These are phyloP conservation scores for Vicugna pacos DNA, from an alignment of 2,113 vertebrate species.

Conservation along the genomic window DNA sequence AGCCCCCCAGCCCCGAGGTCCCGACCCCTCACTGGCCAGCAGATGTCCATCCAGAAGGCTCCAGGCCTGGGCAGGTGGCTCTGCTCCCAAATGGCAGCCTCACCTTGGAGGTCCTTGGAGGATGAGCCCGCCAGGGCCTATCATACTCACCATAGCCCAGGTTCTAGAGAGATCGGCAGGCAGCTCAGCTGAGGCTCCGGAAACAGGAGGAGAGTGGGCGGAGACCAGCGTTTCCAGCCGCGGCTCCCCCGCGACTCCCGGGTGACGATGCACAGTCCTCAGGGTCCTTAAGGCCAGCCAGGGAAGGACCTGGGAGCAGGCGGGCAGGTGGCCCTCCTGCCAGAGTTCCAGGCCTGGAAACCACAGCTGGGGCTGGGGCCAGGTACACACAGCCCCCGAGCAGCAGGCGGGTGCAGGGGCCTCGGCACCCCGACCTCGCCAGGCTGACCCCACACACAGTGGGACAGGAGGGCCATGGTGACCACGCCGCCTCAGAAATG, in stretches of 20 bases:
- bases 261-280: not conserved
- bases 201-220: not conserved
- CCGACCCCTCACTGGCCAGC: not conserved
- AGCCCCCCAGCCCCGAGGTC: not conserved
- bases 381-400: too few species aligned
- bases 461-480: accelerated
- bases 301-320: not conserved
- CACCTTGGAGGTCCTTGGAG: not conserved
- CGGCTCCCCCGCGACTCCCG: accelerated
- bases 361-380: not conserved
- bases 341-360: not conserved
- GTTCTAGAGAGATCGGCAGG: not conserved
- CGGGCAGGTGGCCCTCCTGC: accelerated
- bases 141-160: not conserved
- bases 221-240: not conserved
- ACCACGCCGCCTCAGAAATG: conserved; percentile 56
- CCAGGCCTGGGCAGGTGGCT: not conserved
- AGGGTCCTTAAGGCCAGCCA: not conserved
- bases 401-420: not conserved
- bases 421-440: accelerated
- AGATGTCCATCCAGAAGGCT: accelerated
- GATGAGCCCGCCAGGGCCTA: accelerated
- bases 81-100: not conserved
- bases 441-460: accelerated
- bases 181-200: not conserved